Evolutionary conservation across 2,797 vertebrate genomes (phyloP), one percentile per base, ranked within the genome.

Genomic region (Enteromius thamalakanensis): DNA sequence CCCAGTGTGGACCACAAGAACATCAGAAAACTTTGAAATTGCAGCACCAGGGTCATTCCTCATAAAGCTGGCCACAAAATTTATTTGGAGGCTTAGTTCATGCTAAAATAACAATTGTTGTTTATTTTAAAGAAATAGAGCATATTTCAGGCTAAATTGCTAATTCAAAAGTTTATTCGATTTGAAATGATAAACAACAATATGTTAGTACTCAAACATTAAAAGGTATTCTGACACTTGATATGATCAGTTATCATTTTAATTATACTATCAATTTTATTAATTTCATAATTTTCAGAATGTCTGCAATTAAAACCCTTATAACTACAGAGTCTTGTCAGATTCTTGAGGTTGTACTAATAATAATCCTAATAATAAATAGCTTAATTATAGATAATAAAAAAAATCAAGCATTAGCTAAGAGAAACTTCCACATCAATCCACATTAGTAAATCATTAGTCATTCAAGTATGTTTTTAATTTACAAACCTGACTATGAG

Each of bases 401-500:
- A 34, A 72, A 12, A 37, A 75, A 75, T 37, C 37, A 77, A 34
- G 4, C 17, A 80, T 69, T 9, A 70, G 34, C 5, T 26, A 55
- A 26, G 1, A 60, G 3, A 45, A 80, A n/a, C 47, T 9, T n/a
- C 55, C 55, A 58, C 53, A 71, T 34, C 32, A n/a, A 34, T n/a
- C 55, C 55, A 58, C 53, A 62, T 23, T 45, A n/a, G 51, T 58
- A 68, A 42, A 14, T 71, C 23, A 80, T 71, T 45, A 60, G 51
- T 47, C 51, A 62, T 70, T 80, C 34, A 80, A 42, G n/a, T 45
- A 45, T 26, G 9, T 32, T 26, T 53, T 42, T 7, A 65, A 49
- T 49, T 2, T 49, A 21, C 26, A 29, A 55, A 42, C 11, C 51
- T 60, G 23, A n/a, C 19, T 69, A 71, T 47, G 51, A 47, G 53